Base-by-base conservation (phyloP, 2,113 vertebrate genomes). In the Terrapene triunguis region DNA sequence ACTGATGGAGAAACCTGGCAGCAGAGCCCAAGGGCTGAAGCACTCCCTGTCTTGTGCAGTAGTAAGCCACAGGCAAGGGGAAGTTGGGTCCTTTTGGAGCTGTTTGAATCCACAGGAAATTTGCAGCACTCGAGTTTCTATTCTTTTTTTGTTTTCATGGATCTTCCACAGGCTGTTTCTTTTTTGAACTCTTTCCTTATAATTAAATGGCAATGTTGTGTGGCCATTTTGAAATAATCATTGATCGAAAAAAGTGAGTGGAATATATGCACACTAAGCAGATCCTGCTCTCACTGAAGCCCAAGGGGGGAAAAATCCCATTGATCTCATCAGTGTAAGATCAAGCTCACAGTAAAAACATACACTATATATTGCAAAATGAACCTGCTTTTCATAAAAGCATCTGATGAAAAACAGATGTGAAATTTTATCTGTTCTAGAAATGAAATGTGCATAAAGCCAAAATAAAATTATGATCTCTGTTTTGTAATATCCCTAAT, bases 401-500 rank as follows among this genome's bases (percentile, higher is more conserved):
- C 47, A 47, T 87, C 55, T 14, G 12, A 87, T 78, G 38, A 55
- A 78, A 78, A 87, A 87, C 54, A 57, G 12, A 44, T 55, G 19
- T 59, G 53, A 44, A 24, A 5, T 4, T 22, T 69, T 69, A n/a
- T 53, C 72, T 76, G 50, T 54, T 86, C 54, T 32, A 76, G 42
- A 89, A 59, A 27, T 42, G 55, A 55, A 44, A 50, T 69, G 81
- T 93, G 65, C 8, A 87, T 69, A 90, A 83, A 89, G 81, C 10
- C 42, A 21, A 13, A 76, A 83, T 87, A 85, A 82, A 93, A 79
- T 48, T 59, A 74, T 87, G 32, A 89, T 82, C 65, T 10, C 1
- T 54, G 19, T 55, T 55, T 12, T 50, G 24, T 13, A 94, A 32
- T 72, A 38, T 47, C 69, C 54, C 59, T 80, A 83, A 42, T 10